Conservation (phyloP, 1,140 invertebrate species). For the Cherax destructor region DNA sequence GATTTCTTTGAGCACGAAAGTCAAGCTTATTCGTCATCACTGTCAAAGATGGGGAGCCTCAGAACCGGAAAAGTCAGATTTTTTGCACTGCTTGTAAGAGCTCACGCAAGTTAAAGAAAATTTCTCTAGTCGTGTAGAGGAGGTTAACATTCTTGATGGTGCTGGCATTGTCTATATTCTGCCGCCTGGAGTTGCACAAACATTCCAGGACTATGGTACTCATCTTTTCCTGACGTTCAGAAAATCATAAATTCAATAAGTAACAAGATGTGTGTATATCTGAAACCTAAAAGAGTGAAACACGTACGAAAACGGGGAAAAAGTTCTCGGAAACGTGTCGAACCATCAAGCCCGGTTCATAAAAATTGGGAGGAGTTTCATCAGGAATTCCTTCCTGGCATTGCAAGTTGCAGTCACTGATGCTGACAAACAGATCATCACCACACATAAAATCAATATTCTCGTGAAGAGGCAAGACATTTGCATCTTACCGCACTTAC, state of each 20-base stretch:
- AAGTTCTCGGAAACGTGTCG: background rate
- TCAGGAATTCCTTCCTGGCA: background rate
- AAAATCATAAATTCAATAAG: too few species aligned
- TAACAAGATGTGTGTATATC: conserved; percentile 10
- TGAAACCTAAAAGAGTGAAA: background rate
- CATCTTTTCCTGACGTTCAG: too few species aligned
- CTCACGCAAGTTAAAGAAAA: background rate
- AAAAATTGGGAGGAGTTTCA: too few species aligned
- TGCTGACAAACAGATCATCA: background rate
- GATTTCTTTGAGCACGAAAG: conserved; percentile 39
- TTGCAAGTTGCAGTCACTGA: background rate
- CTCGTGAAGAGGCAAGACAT: conserved; percentile 29
- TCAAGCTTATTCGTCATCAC: conserved; percentile 14
- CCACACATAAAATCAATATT: background rate
- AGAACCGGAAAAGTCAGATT: conserved; percentile 27
- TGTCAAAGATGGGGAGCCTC: conserved; percentile 20
- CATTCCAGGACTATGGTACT: background rate
- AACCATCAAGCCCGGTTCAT: too few species aligned
- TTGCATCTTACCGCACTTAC: conserved; percentile 8
- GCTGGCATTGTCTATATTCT: too few species aligned
- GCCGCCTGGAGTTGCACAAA: background rate
- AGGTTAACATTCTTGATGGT: too few species aligned
- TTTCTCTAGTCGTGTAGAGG: too few species aligned
- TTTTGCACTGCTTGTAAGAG: conserved; percentile 2
- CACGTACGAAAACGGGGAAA: background rate